Base-by-base conservation (phyloP, 2,888 invertebrate species). In the Campopleginae sp. region DNA sequence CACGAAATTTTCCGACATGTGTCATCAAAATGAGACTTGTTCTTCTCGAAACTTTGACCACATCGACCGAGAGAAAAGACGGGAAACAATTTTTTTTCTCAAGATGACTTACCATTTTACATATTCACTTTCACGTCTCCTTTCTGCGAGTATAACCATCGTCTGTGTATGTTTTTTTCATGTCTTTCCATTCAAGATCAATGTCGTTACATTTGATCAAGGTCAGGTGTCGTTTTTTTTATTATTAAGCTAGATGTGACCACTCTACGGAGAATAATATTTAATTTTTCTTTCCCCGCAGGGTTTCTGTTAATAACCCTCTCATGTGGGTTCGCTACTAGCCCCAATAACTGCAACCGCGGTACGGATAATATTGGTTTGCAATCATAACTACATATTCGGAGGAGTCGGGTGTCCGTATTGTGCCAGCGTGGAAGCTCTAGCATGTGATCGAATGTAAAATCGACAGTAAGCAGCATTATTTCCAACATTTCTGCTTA, bases 1-100 rank as follows among this genome's bases (percentile, higher is more conserved):
- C 31, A 63, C 65, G 42, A 44, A 68, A 81, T 84, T 84, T 54
- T 79, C 71, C 65, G 76, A 86, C 84, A 78, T 80, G 80, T 86
- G 84, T 86, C 84, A 86, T 76, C 14, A 61, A 78, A 68, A 71
- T 75, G 61, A 78, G 78, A 66, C 74, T 76, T 63, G 72, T 68
- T 70, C 68, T 66, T 80, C 23, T 58, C n/a, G 54, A 84, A 86
- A 81, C 71, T 84, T 81, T 17, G 27, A 58, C 61, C 48, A 38
- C 42, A 58, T 74, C 54, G 19, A 61, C 48, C 23, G 6, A 33
- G 54, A 14, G 44, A 68, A 38, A 42, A 63, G 33, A 33, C 8
- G 38, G 19, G 58, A 74, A 44, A 74, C 66, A 68, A 58, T 63
- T 27, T 19, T 42, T 42, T 71, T 46, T 51, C 12, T n/a, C 14